Base-by-base conservation (phyloP, 1,140 invertebrate species). In the Odontomachus brunneus region DNA sequence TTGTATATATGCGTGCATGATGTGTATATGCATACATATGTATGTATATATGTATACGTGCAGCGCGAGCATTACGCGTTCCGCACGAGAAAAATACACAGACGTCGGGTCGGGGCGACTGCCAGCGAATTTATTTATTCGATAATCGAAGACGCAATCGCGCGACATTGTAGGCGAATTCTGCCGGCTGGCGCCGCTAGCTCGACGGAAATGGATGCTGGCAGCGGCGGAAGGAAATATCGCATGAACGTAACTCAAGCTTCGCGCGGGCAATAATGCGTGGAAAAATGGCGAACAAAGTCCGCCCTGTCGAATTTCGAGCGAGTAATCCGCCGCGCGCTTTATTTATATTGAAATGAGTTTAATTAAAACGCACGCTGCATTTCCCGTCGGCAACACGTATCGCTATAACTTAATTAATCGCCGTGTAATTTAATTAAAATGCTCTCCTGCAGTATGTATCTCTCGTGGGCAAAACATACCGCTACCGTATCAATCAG, bases 191-290 rank as follows among this genome's bases (percentile, higher is more conserved):
- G 12, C 48, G 17, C 19, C 63, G 75, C 17, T 22, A 24, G 9
- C 5, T 49, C 24, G 29, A n/a, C 63, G 22, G 51, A 78, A 78
- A 78, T 78, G 48, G 62, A 78, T 78, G 29, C 48, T n/a, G 29
- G 19, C 48, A n/a, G 17, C 44, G n/a, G 12, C 48, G 74, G 62
- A 78, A 78, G 33, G 49, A 78, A 44, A 78, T 69, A 44, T 78
- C 63, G 51, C 55, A 44, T 24, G 44, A 73, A 48, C 24, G 59
- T 48, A 78, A 69, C 22, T 78, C 51, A 12, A 78, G 9, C 26
- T 67, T 44, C 55, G 74, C 22, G 15, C 49, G 33, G 55, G 65
- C 44, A 78, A 69, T 78, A 55, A 67, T 67, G 33, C 51, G 17
- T 3, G 19, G 29, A 78, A 55, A 78, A 55, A 26, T 55, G 63